Evolutionary conservation across 1,140 invertebrate genomes (phyloP).

Genomic region (Drosophila willistoni): DNA sequence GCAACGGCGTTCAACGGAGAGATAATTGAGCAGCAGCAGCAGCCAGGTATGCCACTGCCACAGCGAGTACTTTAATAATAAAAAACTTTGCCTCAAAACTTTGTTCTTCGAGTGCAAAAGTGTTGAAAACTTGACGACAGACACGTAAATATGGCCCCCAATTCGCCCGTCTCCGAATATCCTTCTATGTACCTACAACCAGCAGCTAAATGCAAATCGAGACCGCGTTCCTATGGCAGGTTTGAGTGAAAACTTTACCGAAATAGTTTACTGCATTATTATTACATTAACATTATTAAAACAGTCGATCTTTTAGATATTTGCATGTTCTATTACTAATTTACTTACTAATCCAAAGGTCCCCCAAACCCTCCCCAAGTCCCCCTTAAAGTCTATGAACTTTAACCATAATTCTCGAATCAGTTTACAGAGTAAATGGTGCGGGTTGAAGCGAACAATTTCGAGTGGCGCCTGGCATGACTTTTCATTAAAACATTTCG

Average conservation of each 20-base stretch:
- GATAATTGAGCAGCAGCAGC: constrained; percentile 18
- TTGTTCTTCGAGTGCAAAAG: constrained; percentile 16
- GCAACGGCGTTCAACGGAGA: constrained; percentile 7
- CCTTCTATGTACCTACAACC: background rate
- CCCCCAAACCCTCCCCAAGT: background rate
- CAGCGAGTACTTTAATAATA: constrained; percentile 24
- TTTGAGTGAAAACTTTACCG: background rate
- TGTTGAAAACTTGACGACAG: constrained; percentile 17
- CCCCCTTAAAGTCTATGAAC: too few species aligned
- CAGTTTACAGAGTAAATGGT: background rate
- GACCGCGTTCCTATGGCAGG: background rate
- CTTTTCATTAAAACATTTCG: constrained; percentile 7
- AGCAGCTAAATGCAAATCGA: constrained; percentile 19
- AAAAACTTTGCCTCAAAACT: constrained; percentile 19
- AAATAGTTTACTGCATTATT: constrained; percentile 24
- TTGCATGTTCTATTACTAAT: constrained; percentile 9
- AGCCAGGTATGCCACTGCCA: constrained; percentile 9
- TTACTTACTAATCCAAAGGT: background rate
- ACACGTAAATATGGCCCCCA: constrained; percentile 24
- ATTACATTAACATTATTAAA: constrained; percentile 16
- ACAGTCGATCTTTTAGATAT: background rate
- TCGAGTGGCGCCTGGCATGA: background rate
- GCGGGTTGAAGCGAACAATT: background rate
- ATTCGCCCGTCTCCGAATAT: constrained; percentile 8
- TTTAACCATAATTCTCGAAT: background rate